A percentile compares a stretch with the other conserved stretches of the same genome.
Evolutionary conservation across 2,888 invertebrate genomes (phyloP).

Genomic region (Apoderus coryli): DNA sequence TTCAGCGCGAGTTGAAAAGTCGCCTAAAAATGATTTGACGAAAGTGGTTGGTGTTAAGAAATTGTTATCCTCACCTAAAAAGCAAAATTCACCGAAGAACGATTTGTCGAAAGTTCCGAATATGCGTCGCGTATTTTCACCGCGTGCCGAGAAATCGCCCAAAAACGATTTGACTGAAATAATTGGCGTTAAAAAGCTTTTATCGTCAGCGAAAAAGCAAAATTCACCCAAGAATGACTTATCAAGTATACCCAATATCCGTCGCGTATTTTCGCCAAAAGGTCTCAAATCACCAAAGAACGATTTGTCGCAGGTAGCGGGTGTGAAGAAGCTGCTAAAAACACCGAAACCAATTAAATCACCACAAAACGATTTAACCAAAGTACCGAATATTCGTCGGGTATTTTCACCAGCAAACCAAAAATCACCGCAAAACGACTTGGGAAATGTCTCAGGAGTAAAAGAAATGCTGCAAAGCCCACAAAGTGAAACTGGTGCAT

Average conservation of each 20-base stretch:
- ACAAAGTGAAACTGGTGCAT: no score
- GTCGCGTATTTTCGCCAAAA: constrained; percentile 19
- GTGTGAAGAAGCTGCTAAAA: constrained; percentile 19
- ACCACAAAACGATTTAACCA: constrained; percentile 17
- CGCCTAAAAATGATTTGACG: constrained; percentile 18
- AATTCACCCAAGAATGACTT: constrained; percentile 19
- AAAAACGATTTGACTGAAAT: constrained; percentile 19
- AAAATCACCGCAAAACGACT: constrained; percentile 18
- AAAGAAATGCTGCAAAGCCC: constrained; percentile 19
- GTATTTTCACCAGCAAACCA: constrained; percentile 14
- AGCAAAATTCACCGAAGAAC: constrained; percentile 17
- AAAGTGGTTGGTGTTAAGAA: constrained; percentile 15
- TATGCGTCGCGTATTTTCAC: constrained; percentile 20
- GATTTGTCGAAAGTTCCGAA: constrained; percentile 19
- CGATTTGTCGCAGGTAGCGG: constrained; percentile 17
- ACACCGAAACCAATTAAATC: constrained; percentile 18
- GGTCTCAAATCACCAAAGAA: constrained; percentile 18
- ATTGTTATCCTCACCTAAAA: constrained; percentile 17
- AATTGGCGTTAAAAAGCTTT: constrained; percentile 18
- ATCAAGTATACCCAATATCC: constrained; percentile 19
- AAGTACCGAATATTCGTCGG: constrained; percentile 12
- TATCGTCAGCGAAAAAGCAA: constrained; percentile 16
- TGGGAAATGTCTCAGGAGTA: constrained; percentile 20
- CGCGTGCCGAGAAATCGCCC: constrained; percentile 16
- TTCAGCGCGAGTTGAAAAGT: constrained; percentile 14